Percentiles rank a stretch among this genome's conserved stretches.
Evolutionary conservation across 2,797 vertebrate species (phyloP).

Genomic region (Coregonus ussuriensis): DNA sequence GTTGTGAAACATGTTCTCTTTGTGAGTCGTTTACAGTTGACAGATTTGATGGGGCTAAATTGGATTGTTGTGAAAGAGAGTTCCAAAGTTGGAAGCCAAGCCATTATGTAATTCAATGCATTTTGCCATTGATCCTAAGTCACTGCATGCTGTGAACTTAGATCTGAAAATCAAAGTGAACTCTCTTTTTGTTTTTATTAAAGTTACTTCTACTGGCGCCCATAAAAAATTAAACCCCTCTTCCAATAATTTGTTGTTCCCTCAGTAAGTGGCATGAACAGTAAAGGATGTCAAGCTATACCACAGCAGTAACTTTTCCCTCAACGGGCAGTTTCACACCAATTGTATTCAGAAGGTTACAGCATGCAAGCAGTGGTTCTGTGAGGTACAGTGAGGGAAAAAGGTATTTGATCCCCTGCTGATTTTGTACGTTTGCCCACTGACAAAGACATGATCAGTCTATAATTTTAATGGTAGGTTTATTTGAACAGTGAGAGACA

Average conservation of each 20-base stretch:
- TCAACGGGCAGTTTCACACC: slow-evolving; percentile 23
- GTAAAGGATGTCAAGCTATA: slow-evolving; percentile 18
- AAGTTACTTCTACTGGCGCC: background rate
- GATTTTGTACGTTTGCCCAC: too few species aligned
- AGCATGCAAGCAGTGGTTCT: slow-evolving; percentile 5
- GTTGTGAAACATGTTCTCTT: slow-evolving; percentile 14
- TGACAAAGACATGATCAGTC: too few species aligned
- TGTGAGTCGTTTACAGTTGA: slow-evolving; percentile 4
- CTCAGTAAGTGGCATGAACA: slow-evolving; percentile 15
- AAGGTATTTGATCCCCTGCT: too few species aligned
- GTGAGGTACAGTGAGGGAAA: background rate
- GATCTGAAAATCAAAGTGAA: slow-evolving; percentile 54
- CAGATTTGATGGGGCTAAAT: slow-evolving; percentile 13
- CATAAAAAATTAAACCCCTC: background rate
- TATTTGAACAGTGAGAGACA: too few species aligned
- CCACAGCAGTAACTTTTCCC: slow-evolving; percentile 14
- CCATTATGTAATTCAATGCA: slow-evolving; percentile 19
- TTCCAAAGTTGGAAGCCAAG: slow-evolving; percentile 24
- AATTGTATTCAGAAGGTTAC: slow-evolving; percentile 8
- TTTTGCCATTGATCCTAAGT: background rate
- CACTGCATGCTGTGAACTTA: slow-evolving; percentile 19
- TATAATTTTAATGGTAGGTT: too few species aligned
- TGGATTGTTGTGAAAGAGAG: slow-evolving; percentile 38
- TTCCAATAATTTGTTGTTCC: slow-evolving; percentile 18
- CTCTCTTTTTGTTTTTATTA: slow-evolving; percentile 22